phyloP scores from a whole-genome alignment of 2,113 vertebrate genomes.

The Crotalus tigris region DNA sequence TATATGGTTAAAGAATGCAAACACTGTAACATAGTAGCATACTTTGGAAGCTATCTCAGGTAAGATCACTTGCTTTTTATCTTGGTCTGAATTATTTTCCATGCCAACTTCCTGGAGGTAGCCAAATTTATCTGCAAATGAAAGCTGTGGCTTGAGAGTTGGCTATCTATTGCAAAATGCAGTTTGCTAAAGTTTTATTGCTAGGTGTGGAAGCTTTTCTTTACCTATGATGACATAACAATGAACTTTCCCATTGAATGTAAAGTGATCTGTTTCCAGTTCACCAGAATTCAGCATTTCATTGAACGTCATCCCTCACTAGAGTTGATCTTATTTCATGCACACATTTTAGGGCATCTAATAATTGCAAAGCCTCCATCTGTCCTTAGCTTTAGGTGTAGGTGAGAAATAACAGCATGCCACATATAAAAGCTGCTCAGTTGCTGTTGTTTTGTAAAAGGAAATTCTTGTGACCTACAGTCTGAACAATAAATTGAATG shows the following conservation, averaged over 20 bases:
- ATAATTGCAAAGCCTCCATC: not conserved
- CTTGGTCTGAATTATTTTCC: constrained; percentile 15
- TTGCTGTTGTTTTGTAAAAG: not conserved
- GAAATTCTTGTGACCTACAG: not conserved
- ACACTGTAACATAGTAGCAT: constrained; percentile 96
- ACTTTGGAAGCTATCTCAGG: constrained; percentile 99
- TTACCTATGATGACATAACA: not conserved
- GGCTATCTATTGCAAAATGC: not conserved
- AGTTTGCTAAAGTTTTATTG: not conserved
- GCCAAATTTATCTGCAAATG: not conserved
- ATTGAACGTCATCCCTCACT: accelerated
- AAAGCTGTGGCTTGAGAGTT: constrained; percentile 21
- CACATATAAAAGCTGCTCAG: not conserved
- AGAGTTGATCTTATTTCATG: not conserved
- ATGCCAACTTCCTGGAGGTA: not conserved
- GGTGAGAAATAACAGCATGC: not conserved
- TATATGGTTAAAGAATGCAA: constrained; percentile 99
- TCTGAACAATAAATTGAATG: not conserved
- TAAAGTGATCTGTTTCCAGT: constrained; percentile 10
- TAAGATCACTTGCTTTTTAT: constrained; percentile 59
- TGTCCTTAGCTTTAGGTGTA: not conserved
- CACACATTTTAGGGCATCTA: not conserved
- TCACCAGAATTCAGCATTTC: constrained; percentile 15
- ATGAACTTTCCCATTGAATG: not conserved
- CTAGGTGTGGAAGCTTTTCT: not conserved